A percentile compares a stretch with the other conserved stretches of the same genome.
phyloP scores from a whole-genome alignment of 2,888 invertebrate species.

The Halictus ligatus region DNA sequence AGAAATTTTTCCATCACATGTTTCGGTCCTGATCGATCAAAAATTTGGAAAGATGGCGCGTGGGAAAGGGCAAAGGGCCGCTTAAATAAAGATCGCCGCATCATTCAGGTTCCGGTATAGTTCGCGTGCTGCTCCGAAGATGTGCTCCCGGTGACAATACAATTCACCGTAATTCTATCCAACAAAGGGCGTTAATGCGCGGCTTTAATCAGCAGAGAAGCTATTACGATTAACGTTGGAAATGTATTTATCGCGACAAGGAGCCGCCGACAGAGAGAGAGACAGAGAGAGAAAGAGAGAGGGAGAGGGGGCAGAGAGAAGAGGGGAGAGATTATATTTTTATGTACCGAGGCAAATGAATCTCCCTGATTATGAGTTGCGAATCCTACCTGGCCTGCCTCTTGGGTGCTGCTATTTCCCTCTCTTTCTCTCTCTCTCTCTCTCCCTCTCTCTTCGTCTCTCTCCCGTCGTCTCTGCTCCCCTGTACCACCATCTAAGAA shows the following conservation, averaged over 20 bases:
- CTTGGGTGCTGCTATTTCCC: constrained; percentile 30
- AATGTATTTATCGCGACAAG: constrained; percentile 67
- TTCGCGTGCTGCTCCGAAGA: neutral
- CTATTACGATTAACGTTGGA: constrained; percentile 62
- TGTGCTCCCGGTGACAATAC: constrained; percentile 20
- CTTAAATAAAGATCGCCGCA: constrained; percentile 16
- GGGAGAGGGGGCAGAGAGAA: neutral
- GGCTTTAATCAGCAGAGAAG: constrained; percentile 65
- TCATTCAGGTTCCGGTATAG: neutral
- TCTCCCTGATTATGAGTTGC: constrained; percentile 77
- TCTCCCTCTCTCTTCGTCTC: constrained; percentile 27
- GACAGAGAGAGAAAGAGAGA: constrained; percentile 40
- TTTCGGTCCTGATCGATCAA: no score
- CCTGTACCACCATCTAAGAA: constrained; percentile 70
- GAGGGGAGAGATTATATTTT: constrained; percentile 73
- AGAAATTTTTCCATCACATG: no score
- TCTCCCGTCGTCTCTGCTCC: constrained; percentile 26
- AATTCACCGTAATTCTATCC: constrained; percentile 50
- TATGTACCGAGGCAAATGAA: constrained; percentile 78
- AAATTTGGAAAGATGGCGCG: neutral
- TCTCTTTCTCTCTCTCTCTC: constrained; percentile 25
- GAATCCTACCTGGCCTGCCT: constrained; percentile 63
- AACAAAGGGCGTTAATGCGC: constrained; percentile 62
- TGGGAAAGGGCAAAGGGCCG: neutral
- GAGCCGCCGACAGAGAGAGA: neutral